Conservation (phyloP, 2,888 invertebrate species). For the Neoascia interrupta region DNA sequence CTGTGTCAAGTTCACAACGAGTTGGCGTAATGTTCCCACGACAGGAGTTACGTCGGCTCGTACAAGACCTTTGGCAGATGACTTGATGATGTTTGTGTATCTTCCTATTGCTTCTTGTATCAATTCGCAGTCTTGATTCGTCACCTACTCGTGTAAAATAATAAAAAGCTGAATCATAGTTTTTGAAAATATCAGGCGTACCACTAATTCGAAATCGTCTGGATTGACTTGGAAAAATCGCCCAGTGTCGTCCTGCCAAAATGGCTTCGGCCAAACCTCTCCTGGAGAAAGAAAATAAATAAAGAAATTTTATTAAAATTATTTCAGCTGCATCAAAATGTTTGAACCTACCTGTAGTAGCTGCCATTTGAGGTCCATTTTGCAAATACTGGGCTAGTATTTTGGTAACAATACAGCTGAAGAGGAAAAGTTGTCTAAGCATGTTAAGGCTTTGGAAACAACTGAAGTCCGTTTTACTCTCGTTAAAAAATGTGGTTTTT, state of each 20-base stretch:
- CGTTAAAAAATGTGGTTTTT: too few relatives aligned
- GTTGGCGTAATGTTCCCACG: slow-evolving; percentile 79
- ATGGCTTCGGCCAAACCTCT: neutral
- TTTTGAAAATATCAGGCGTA: slow-evolving; percentile 72
- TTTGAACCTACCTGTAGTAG: too few relatives aligned
- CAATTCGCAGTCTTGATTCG: slow-evolving; percentile 81
- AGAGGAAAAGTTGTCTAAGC: neutral
- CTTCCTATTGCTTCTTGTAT: slow-evolving; percentile 82
- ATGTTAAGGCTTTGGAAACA: neutral
- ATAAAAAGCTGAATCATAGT: too few relatives aligned
- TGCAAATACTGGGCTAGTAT: too few relatives aligned
- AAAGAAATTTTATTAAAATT: too few relatives aligned
- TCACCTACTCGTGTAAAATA: slow-evolving; percentile 77
- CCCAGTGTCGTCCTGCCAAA: slow-evolving; percentile 79
- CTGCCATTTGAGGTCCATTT: too few relatives aligned
- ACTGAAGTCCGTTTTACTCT: too few relatives aligned
- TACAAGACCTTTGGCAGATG: slow-evolving; percentile 65
- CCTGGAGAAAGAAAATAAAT: too few relatives aligned
- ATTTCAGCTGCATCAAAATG: too few relatives aligned
- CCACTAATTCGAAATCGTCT: slow-evolving; percentile 80
- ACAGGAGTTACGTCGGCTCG: slow-evolving; percentile 57
- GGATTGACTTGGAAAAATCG: slow-evolving; percentile 81
- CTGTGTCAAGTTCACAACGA: slow-evolving; percentile 82
- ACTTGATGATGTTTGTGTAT: slow-evolving; percentile 80
- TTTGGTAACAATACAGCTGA: too few relatives aligned